These are phyloP conservation scores for Hyposmocoma kahamanoa DNA, from an alignment of 1,140 invertebrate species.

Conservation along the genomic window DNA sequence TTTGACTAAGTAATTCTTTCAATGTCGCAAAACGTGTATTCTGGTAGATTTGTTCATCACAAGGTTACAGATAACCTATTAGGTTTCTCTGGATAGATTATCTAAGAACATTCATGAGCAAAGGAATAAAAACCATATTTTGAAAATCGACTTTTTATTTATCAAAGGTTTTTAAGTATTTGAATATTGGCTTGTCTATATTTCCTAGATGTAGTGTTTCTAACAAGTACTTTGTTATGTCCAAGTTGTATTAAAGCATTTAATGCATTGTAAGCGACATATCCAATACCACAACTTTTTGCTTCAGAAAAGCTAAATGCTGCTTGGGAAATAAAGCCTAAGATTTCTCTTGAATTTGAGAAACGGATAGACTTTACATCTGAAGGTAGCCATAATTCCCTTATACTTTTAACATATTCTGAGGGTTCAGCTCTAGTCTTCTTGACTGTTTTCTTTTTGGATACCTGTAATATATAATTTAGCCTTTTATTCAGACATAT, in stretches of 20 bases:
- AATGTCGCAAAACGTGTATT: neutral
- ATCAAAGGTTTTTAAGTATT: slow-evolving; percentile 23
- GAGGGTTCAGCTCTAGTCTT: slow-evolving; percentile 32
- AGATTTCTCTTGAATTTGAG: slow-evolving; percentile 78
- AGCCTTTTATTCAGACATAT: too few relatives aligned
- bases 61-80: neutral
- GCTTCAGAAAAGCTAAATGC: slow-evolving; percentile 81
- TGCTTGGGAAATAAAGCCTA: slow-evolving; percentile 83
- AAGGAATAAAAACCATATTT: neutral
- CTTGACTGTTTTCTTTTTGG: slow-evolving; percentile 6
- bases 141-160: neutral
- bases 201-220: slow-evolving; percentile 48
- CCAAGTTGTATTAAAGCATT: slow-evolving; percentile 51
- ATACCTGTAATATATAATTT: too few relatives aligned
- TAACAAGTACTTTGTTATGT: slow-evolving; percentile 40
- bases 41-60: neutral
- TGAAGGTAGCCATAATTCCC: slow-evolving; percentile 80
- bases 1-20: neutral
- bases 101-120: neutral
- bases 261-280: slow-evolving; percentile 76
- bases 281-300: slow-evolving; percentile 79
- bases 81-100: neutral
- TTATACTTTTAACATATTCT: slow-evolving; percentile 77
- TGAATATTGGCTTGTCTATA: slow-evolving; percentile 48
- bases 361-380: slow-evolving; percentile 74